phyloP scores from a whole-genome alignment of 2,888 invertebrate species.

The Pammene fasciana region DNA sequence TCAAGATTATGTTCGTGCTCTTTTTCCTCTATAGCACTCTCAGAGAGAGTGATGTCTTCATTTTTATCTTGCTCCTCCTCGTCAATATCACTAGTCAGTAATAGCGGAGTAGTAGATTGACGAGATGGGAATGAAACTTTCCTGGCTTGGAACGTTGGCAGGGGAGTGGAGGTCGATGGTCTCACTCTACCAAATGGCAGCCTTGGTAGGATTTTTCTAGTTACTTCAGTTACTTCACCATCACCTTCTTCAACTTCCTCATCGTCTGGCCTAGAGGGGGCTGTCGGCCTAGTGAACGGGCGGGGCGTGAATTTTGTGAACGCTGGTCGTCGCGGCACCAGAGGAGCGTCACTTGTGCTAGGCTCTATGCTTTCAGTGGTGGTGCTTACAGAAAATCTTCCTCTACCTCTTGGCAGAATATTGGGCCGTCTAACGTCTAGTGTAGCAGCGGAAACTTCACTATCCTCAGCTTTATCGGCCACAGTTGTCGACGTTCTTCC shows the following conservation, averaged over 20 bases:
- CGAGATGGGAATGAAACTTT: conserved; percentile 66
- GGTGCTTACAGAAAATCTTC: conserved; percentile 61
- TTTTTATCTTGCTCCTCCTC: conserved; percentile 66
- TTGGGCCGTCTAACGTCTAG: conserved; percentile 66
- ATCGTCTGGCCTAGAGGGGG: conserved; percentile 46
- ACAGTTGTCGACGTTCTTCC: conserved; percentile 57
- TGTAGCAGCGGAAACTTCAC: conserved; percentile 73
- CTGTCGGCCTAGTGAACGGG: conserved; percentile 65
- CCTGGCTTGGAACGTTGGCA: conserved; percentile 57
- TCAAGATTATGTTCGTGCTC: conserved; percentile 66
- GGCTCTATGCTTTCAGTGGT: conserved; percentile 58
- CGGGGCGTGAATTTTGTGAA: conserved; percentile 75
- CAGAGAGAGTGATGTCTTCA: conserved; percentile 77
- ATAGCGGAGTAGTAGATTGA: conserved; percentile 58
- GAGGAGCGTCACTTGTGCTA: conserved; percentile 52
- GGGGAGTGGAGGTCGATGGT: conserved; percentile 49
- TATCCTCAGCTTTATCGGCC: conserved; percentile 62
- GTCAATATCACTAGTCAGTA: conserved; percentile 53
- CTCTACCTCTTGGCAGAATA: conserved; percentile 67
- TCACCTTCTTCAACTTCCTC: conserved; percentile 49
- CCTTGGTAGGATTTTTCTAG: conserved; percentile 58
- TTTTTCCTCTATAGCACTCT: conserved; percentile 77
- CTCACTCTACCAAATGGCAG: conserved; percentile 64
- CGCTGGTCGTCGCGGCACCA: conserved; percentile 61
- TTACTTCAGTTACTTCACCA: conserved; percentile 52